Evolutionary conservation across 2,797 vertebrate species (phyloP).

Genomic region (Myotis findleyi): DNA sequence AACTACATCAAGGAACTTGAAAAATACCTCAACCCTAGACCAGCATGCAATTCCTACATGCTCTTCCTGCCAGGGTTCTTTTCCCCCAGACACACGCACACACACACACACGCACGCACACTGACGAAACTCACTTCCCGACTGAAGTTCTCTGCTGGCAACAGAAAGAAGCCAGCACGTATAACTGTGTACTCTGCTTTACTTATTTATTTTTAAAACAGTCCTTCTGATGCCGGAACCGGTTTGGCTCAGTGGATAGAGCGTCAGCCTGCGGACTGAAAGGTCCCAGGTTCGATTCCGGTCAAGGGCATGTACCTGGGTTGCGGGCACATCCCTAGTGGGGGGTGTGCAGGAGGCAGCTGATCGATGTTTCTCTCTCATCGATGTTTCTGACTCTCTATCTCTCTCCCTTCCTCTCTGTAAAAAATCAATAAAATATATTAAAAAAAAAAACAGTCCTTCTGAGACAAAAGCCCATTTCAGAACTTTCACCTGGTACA

Average conservation of each 20-base stretch:
- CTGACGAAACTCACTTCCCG: conserved; percentile 81
- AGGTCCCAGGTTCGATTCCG: no score
- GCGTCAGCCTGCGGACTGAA: no score
- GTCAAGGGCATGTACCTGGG: no score
- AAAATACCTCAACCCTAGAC: conserved; percentile 77
- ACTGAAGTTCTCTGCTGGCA: conserved; percentile 83
- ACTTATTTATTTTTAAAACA: background rate
- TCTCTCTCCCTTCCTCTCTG: no score
- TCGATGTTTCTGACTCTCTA: no score
- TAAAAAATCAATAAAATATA: no score
- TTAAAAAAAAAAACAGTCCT: conserved; percentile 17
- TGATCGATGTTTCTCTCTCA: no score
- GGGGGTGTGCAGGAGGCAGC: no score
- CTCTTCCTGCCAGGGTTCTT: conserved; percentile 79
- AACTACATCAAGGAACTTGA: conserved; percentile 75
- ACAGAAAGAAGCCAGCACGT: conserved; percentile 77
- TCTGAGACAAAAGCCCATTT: conserved; percentile 62
- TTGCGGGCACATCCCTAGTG: no score
- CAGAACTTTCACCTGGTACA: background rate
- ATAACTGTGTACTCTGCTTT: background rate
- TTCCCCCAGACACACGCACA: conserved; percentile 64
- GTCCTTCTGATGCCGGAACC: conserved; percentile 55
- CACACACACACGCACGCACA: background rate
- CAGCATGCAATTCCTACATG: conserved; percentile 79
- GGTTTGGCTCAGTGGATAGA: no score